Base-by-base conservation (phyloP, 2,888 invertebrate species). In the Rhaphigaster nebulosa region DNA sequence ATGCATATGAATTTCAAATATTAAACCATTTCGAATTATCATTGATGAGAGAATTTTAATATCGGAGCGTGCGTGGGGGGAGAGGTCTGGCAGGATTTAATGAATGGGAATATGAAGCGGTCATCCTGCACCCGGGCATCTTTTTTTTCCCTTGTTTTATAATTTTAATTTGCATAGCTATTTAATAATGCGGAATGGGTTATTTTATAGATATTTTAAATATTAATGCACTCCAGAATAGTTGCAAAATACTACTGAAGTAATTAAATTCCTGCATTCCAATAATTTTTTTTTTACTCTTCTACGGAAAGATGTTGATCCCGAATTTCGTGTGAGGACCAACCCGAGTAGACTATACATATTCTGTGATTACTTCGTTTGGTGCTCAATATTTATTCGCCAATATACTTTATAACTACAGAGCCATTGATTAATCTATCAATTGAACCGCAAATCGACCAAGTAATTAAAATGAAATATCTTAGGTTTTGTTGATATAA, bases 71-170 rank as follows among this genome's bases (percentile, higher is more conserved):
- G 23, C 34, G 20, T 76, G 38, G 20, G 6, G n/a, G 70, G 23
- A 23, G 70, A 8, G 70, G 38, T 76, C 15, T 23, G 5, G 38
- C 10, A 38, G 20, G 5, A 38, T 26, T 38, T 23, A 38, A 76
- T 76, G 70, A 76, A 76, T 20, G 34, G 70, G 38, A 29, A 76
- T 76, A 76, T 76, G 70, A 76, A 76, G 70, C 70, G 34, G 70
- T 76, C 70, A 38, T 38, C 8, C 38, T 76, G 34, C 70, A 76
- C 8, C 38, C 8, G 5, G 20, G 4, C 15, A n/a, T 12, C 0
- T 65, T 65, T 65, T 65, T 65, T 34, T 23, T 34, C 2, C 38
- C 29, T 65, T 60, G 23, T 60, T 60, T 65, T 29, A 76, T 76
- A 38, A 76, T 76, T 76, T 38, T 38, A 20, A 76, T 76, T 76